Evolutionary conservation across 2,888 invertebrate species (phyloP).

Genomic region (Dexiosoma caninum): DNA sequence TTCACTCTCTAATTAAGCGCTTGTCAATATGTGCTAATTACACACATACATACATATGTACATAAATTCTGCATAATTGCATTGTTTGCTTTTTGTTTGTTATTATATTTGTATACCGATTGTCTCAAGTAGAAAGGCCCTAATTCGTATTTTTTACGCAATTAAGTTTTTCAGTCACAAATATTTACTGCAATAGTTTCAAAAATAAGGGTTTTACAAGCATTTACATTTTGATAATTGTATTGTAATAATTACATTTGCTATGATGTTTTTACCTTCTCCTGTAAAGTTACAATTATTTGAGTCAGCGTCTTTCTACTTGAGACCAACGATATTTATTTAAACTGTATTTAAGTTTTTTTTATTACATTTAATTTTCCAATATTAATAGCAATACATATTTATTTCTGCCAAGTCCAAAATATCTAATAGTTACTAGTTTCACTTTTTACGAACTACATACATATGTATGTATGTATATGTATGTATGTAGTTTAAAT

Average conservation of each 20-base stretch:
- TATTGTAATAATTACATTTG: too few relatives aligned
- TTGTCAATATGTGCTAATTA: slow-evolving; percentile 35
- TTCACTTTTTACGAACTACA: neutral
- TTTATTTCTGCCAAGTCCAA: too few relatives aligned
- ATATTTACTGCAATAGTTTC: too few relatives aligned
- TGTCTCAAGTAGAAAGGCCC: neutral
- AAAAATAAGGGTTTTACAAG: too few relatives aligned
- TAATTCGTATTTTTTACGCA: neutral
- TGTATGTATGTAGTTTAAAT: too few relatives aligned
- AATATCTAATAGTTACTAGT: neutral
- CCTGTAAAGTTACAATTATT: too few relatives aligned
- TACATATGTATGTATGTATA: too few relatives aligned
- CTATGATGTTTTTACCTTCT: too few relatives aligned
- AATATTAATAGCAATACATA: neutral
- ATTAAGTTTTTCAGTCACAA: neutral
- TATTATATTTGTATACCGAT: neutral
- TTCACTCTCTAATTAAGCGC: neutral
- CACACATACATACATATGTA: slow-evolving; percentile 12
- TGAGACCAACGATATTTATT: too few relatives aligned
- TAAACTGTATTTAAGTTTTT: neutral
- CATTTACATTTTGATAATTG: too few relatives aligned
- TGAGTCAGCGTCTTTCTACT: too few relatives aligned
- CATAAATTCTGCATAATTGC: slow-evolving; percentile 8
- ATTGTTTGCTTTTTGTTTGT: slow-evolving; percentile 10
- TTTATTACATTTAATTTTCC: neutral